A percentile compares a stretch with the other conserved stretches of the same genome.
Conservation (phyloP, 1,140 invertebrate species). For the Drosophila aff. region DNA sequence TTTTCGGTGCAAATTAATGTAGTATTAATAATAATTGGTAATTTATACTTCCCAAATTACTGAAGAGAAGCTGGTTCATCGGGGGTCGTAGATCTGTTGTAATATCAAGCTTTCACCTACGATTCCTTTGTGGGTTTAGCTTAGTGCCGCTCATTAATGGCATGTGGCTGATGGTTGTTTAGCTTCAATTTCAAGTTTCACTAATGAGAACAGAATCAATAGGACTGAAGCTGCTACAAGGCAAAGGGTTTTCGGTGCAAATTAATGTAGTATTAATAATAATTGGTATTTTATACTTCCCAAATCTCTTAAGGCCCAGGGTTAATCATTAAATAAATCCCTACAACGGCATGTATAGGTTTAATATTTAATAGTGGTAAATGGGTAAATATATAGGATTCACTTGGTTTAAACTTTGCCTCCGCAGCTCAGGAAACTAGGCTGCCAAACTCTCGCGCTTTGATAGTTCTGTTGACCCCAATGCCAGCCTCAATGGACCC, state of each 20-base stretch:
- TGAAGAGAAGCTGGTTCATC: conserved; percentile 4
- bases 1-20: background rate
- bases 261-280: background rate
- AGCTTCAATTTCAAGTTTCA: background rate
- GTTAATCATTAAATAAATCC: background rate
- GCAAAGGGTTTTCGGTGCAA: background rate
- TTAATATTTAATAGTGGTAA: conserved; percentile 32
- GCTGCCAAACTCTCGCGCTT: conserved; percentile 5
- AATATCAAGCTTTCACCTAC: background rate
- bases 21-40: no score
- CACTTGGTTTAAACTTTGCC: conserved; percentile 13
- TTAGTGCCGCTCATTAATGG: conserved; percentile 10
- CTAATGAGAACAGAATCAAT: conserved; percentile 12
- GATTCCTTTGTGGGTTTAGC: background rate
- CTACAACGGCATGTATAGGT: background rate
- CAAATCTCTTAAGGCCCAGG: background rate
- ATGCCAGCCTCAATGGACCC: conserved; percentile 34
- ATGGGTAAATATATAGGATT: conserved; percentile 19
- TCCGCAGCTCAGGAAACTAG: conserved; percentile 6
- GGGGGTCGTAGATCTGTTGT: background rate
- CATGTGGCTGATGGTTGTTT: background rate
- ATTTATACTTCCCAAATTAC: background rate
- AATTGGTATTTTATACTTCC: no score
- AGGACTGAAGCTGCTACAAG: background rate
- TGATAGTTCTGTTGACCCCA: conserved; percentile 1